phyloP scores from a whole-genome alignment of 2,113 vertebrate species.

The Pandion haliaetus region DNA sequence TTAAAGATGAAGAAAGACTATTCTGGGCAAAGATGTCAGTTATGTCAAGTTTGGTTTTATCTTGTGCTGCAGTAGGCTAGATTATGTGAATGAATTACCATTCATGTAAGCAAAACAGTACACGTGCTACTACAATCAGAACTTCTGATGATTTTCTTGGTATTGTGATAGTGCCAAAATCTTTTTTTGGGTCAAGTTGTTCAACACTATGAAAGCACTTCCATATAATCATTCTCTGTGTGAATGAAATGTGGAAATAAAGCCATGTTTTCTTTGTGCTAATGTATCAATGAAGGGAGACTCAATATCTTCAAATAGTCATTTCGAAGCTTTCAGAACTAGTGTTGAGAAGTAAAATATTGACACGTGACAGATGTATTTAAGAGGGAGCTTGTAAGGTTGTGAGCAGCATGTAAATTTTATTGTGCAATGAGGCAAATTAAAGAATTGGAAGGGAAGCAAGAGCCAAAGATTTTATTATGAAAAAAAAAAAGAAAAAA shows the following conservation, averaged over 20 bases:
- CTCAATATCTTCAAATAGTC: background rate
- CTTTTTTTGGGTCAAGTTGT: background rate
- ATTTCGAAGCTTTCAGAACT: background rate
- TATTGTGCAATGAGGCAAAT: background rate
- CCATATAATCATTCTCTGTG: background rate
- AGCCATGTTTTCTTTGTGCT: background rate
- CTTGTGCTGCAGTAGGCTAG: background rate
- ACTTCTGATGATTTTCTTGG: background rate
- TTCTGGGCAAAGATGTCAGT: background rate
- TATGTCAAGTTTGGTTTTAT: background rate
- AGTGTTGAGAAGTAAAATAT: background rate
- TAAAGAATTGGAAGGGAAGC: conserved; percentile 18
- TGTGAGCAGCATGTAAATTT: conserved; percentile 23
- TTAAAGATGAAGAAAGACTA: background rate
- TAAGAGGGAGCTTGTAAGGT: background rate
- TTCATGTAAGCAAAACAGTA: background rate
- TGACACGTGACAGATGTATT: background rate
- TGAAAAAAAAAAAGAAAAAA: conserved; percentile 3
- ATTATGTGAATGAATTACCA: background rate
- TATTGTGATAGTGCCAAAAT: background rate
- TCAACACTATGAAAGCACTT: conserved; percentile 30
- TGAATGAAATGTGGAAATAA: conserved; percentile 36
- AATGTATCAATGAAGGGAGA: background rate
- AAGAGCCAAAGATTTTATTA: conserved; percentile 22
- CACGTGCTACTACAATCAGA: background rate